phyloP scores from a whole-genome alignment of 2,888 invertebrate genomes.

The Amphipoea oculea region DNA sequence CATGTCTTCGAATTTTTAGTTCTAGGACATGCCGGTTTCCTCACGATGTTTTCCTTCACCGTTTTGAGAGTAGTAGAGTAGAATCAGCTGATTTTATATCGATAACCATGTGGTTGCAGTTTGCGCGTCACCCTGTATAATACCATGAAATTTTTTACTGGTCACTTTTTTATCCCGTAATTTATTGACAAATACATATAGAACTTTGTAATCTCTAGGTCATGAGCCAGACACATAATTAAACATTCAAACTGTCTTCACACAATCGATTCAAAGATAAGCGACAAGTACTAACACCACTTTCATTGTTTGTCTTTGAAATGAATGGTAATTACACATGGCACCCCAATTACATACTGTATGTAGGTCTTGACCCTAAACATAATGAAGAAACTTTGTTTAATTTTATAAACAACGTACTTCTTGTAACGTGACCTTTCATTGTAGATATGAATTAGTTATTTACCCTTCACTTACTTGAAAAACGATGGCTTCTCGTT shows the following conservation, averaged over 20 bases:
- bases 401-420: slow-evolving; percentile 58
- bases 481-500: slow-evolving; percentile 96
- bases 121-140: too few relatives aligned
- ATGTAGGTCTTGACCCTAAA: slow-evolving; percentile 60
- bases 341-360: slow-evolving; percentile 50
- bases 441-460: slow-evolving; percentile 38
- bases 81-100: too few relatives aligned
- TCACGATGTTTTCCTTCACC: background rate
- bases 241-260: slow-evolving; percentile 37
- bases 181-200: background rate
- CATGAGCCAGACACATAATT: slow-evolving; percentile 17
- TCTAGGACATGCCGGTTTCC: too few relatives aligned
- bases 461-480: slow-evolving; percentile 91
- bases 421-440: slow-evolving; percentile 50
- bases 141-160: too few relatives aligned
- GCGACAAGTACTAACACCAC: slow-evolving; percentile 7
- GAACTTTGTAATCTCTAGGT: slow-evolving; percentile 1
- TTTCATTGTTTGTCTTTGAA: slow-evolving; percentile 50
- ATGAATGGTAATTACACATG: slow-evolving; percentile 41
- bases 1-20: background rate
- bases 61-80: background rate
- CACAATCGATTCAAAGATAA: slow-evolving; percentile 51
- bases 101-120: too few relatives aligned
- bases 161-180: too few relatives aligned
- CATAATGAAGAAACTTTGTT: slow-evolving; percentile 58